Percentiles rank a stretch among this genome's conserved stretches.
Conservation (phyloP, 2,113 vertebrate genomes). For the Stigmatopora argus region DNA sequence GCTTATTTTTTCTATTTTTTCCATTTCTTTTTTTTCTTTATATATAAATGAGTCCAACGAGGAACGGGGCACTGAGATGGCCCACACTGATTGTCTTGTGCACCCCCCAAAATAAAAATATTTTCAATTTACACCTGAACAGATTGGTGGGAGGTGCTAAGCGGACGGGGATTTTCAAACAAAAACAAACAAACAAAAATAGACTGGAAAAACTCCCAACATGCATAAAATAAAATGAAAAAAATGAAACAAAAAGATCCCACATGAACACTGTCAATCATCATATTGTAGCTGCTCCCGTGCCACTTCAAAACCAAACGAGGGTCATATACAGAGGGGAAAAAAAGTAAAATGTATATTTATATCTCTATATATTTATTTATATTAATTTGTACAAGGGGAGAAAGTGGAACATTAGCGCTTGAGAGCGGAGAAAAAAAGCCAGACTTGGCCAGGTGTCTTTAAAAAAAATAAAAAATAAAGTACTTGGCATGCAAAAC, state of each 20-base stretch:
- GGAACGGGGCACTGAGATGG: conserved; percentile 21
- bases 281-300: conserved; percentile 69
- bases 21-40: neutral
- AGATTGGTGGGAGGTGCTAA: conserved; percentile 14
- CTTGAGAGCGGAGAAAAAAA: conserved; percentile 40
- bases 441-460: neutral
- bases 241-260: conserved; percentile 27
- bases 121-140: conserved; percentile 63
- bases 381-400: conserved; percentile 77
- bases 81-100: conserved; percentile 76
- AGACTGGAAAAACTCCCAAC: conserved; percentile 47
- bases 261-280: conserved; percentile 68
- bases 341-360: conserved; percentile 70
- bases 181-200: conserved; percentile 43
- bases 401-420: conserved; percentile 75
- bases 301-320: conserved; percentile 65
- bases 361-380: conserved; percentile 64
- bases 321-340: conserved; percentile 74
- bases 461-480: neutral
- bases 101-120: conserved; percentile 68
- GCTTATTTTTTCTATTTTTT: no score
- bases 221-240: conserved; percentile 54
- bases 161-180: conserved; percentile 30
- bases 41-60: conserved; percentile 37
- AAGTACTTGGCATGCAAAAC: neutral